Conservation (phyloP, 2,113 vertebrate genomes). For the Setophaga kirtlandii region DNA sequence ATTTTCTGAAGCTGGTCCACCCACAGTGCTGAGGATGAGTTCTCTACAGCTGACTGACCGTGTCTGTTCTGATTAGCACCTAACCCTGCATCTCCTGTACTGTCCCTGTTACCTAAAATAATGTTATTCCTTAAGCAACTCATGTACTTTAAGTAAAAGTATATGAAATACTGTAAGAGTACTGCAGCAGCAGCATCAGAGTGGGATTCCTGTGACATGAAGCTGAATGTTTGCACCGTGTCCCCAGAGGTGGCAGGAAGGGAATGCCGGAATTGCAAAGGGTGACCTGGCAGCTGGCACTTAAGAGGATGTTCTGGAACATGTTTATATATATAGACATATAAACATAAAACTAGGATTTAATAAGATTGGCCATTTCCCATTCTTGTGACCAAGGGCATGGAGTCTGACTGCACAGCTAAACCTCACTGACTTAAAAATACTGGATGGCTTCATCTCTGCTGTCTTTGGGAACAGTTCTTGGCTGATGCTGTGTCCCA, state of each 20-base stretch:
- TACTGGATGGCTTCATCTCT: background rate
- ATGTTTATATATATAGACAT: background rate
- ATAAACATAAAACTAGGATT: background rate
- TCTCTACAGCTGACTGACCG: background rate
- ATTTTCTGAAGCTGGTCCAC: background rate
- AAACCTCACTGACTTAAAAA: background rate
- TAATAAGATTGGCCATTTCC: background rate
- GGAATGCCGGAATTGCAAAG: background rate
- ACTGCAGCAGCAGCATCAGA: background rate
- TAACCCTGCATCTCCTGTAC: background rate
- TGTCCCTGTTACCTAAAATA: background rate
- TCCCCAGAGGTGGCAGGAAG: background rate
- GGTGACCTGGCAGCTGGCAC: background rate
- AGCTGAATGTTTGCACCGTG: background rate
- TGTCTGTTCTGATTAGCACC: background rate
- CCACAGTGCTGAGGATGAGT: background rate
- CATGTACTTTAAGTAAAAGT: background rate
- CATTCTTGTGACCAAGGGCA: rapidly evolving
- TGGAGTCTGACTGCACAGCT: background rate
- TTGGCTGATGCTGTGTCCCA: background rate
- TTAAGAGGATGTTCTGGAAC: background rate
- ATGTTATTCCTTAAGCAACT: background rate
- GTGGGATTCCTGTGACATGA: background rate
- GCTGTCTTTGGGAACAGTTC: background rate
- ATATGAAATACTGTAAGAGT: background rate